These are phyloP conservation scores for Marmota monax DNA, from an alignment of 2,113 vertebrate genomes.

Conservation along the genomic window DNA sequence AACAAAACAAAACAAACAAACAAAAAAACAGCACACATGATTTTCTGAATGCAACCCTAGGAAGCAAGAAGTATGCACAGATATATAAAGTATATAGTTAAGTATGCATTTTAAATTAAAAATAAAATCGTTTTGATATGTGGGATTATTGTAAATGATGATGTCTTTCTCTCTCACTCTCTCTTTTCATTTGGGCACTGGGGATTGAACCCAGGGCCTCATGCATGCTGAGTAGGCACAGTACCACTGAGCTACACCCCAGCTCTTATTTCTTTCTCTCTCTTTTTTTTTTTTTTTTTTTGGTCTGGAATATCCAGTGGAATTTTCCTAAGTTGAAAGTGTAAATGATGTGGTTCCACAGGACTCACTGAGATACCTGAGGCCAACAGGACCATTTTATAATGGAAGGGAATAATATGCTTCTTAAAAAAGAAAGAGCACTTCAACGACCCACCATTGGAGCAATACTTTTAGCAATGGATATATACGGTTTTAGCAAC, in stretches of 20 bases:
- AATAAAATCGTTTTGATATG: not conserved
- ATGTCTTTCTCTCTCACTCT: not conserved
- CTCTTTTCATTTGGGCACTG: not conserved
- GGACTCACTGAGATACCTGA: not conserved
- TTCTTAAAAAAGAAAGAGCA: not conserved
- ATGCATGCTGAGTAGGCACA: not conserved
- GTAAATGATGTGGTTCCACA: not conserved
- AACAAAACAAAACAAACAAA: too few relatives aligned
- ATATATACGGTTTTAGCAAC: not conserved
- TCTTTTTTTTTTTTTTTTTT: not conserved
- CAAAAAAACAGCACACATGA: not conserved
- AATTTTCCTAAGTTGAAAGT: constrained; percentile 9
- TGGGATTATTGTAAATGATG: not conserved
- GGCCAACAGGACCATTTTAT: not conserved
- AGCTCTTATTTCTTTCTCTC: not conserved
- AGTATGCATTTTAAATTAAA: not conserved
- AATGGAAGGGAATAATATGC: not conserved
- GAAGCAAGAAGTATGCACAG: not conserved
- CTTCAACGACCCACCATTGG: not conserved
- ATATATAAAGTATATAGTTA: not conserved
- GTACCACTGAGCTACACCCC: not conserved
- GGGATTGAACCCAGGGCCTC: not conserved
- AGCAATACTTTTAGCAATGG: not conserved
- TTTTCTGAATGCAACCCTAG: not conserved
- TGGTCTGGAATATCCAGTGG: not conserved